phyloP scores from a whole-genome alignment of 2,113 vertebrate genomes.

The Bubo blakistoni region DNA sequence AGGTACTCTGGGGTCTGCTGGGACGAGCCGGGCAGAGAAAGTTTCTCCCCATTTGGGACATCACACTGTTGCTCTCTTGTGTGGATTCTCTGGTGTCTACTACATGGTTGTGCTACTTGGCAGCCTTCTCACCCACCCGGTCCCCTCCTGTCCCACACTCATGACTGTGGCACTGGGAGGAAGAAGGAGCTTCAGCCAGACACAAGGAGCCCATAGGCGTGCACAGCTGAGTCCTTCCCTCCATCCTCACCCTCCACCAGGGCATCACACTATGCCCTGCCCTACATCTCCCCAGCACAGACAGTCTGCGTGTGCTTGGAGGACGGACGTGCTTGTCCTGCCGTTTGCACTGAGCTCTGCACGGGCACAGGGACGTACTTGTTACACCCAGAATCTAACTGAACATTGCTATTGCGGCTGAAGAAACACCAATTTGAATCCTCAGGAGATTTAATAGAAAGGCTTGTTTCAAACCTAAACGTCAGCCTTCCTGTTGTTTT shows the following conservation, averaged over 20 bases:
- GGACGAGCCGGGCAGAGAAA: background rate
- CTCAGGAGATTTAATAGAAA: background rate
- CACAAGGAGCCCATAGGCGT: background rate
- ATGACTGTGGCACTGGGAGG: background rate
- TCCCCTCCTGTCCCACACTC: background rate
- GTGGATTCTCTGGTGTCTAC: background rate
- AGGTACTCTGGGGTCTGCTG: background rate
- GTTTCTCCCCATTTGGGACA: background rate
- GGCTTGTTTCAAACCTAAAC: background rate
- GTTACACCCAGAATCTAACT: background rate
- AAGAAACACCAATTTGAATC: background rate
- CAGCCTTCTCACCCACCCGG: background rate
- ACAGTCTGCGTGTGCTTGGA: accelerated
- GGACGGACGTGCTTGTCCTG: background rate
- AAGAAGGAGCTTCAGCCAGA: background rate
- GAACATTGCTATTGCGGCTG: background rate
- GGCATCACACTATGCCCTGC: background rate
- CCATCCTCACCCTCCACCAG: background rate
- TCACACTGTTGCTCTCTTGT: accelerated
- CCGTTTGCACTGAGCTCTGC: background rate
- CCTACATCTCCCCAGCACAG: background rate
- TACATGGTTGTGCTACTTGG: background rate
- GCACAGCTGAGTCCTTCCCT: background rate
- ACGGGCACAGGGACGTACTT: background rate
- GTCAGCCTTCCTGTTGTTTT: constrained; percentile 4